phyloP scores from a whole-genome alignment of 1,140 invertebrate species.

The Lasioglossum baleicum region DNA sequence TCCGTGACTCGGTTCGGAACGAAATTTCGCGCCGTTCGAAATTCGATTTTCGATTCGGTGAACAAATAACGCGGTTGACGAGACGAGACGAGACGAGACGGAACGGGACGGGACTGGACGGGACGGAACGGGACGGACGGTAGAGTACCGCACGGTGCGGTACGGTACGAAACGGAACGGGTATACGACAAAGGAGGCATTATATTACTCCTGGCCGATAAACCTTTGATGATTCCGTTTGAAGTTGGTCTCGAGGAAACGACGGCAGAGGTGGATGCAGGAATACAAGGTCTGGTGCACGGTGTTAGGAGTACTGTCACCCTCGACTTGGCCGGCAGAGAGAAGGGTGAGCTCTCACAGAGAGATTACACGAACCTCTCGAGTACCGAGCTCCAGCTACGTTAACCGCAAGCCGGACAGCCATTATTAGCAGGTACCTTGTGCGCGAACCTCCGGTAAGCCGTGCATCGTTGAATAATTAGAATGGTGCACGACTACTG shows the following conservation, averaged over 20 bases:
- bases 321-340: slow-evolving; percentile 64
- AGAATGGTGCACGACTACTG: slow-evolving; percentile 59
- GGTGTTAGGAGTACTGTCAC: slow-evolving; percentile 56
- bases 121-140: no score
- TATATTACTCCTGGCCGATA: slow-evolving; percentile 73
- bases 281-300: slow-evolving; percentile 14
- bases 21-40: no score
- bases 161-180: no score
- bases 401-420: slow-evolving; percentile 75
- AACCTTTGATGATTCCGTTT: slow-evolving; percentile 79
- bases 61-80: no score
- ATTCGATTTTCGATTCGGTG: no score
- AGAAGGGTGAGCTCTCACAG: slow-evolving; percentile 72
- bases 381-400: slow-evolving; percentile 64
- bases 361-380: slow-evolving; percentile 75
- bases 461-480: slow-evolving; percentile 71
- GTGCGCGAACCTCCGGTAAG: slow-evolving; percentile 53
- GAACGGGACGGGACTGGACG: no score
- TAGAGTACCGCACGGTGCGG: no score
- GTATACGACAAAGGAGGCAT: slow-evolving; percentile 70
- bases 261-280: slow-evolving; percentile 36
- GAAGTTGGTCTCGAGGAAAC: slow-evolving; percentile 61
- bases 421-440: slow-evolving; percentile 74
- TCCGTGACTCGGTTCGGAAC: not conserved
- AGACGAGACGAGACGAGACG: no score